Evolutionary conservation across 2,113 vertebrate species (phyloP).

Genomic region (Chrysemys picta): DNA sequence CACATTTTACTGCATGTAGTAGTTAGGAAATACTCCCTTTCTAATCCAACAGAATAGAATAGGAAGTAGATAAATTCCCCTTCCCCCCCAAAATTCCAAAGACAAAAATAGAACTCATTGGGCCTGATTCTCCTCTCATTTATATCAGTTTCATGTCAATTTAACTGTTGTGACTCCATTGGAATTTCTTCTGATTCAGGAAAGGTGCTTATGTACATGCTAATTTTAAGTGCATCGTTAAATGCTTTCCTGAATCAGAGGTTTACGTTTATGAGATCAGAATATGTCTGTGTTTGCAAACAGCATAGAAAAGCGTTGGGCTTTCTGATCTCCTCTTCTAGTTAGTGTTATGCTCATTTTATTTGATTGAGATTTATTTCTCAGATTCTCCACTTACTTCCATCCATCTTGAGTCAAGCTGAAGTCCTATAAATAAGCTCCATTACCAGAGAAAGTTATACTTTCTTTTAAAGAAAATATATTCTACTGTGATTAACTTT

Average conservation of each 20-base stretch:
- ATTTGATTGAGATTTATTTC: slow-evolving; percentile 17
- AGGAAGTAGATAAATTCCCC: background rate
- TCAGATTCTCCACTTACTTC: background rate
- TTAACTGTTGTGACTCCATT: rapidly evolving
- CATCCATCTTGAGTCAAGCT: slow-evolving; percentile 26
- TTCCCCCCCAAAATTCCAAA: background rate
- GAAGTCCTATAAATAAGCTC: slow-evolving; percentile 42
- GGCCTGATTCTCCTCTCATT: background rate
- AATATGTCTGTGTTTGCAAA: background rate
- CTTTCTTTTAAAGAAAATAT: slow-evolving; percentile 37
- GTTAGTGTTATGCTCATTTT: background rate
- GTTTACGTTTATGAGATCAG: background rate
- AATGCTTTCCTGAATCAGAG: background rate
- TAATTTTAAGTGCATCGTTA: background rate
- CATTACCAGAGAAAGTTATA: slow-evolving; percentile 28
- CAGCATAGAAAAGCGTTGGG: background rate
- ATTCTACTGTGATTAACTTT: slow-evolving; percentile 52
- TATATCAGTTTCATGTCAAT: background rate
- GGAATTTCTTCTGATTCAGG: background rate
- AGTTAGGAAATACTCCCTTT: background rate
- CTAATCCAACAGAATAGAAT: background rate
- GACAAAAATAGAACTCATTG: background rate
- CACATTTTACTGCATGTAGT: background rate
- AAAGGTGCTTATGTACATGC: background rate
- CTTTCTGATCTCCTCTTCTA: background rate